Evolutionary conservation across 2,888 invertebrate species (phyloP).

Genomic region (Andrena bicolor): DNA sequence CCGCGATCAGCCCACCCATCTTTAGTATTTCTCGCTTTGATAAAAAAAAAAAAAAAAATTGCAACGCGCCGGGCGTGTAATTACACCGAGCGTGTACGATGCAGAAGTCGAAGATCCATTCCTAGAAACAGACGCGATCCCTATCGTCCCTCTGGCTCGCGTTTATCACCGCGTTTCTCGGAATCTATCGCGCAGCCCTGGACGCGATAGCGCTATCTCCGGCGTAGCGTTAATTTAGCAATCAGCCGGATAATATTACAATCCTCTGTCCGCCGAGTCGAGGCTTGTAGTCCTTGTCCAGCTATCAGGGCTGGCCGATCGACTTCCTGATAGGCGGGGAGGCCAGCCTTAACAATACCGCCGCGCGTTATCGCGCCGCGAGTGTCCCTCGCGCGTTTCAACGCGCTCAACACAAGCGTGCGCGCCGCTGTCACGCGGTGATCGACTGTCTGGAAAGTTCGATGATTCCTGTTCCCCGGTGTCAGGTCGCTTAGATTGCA

Average conservation of each 20-base stretch:
- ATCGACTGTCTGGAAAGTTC: constrained; percentile 63
- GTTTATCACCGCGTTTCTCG: constrained; percentile 17
- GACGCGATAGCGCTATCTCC: constrained; percentile 45
- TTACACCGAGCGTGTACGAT: background rate
- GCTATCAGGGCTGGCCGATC: constrained; percentile 47
- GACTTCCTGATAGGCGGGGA: constrained; percentile 50
- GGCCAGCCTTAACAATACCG: constrained; percentile 38
- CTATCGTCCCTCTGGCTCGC: background rate
- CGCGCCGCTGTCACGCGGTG: constrained; percentile 27
- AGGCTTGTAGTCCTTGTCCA: constrained; percentile 42
- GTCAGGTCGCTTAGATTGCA: constrained; percentile 40
- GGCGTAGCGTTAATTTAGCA: constrained; percentile 53
- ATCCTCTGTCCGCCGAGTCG: constrained; percentile 26
- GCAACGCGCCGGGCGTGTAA: background rate
- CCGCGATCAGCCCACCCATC: background rate
- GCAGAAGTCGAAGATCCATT: background rate
- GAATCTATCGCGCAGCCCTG: constrained; percentile 3
- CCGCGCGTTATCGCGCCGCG: constrained; percentile 31
- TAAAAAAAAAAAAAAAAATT: constrained; percentile 5
- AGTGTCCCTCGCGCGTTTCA: background rate
- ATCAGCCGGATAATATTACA: constrained; percentile 52
- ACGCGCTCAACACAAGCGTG: constrained; percentile 19
- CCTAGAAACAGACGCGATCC: constrained; percentile 28
- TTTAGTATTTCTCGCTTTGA: background rate
- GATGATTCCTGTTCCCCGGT: constrained; percentile 47